Evolutionary conservation across 2,113 vertebrate species (phyloP).

Genomic region (Nibea albiflora): DNA sequence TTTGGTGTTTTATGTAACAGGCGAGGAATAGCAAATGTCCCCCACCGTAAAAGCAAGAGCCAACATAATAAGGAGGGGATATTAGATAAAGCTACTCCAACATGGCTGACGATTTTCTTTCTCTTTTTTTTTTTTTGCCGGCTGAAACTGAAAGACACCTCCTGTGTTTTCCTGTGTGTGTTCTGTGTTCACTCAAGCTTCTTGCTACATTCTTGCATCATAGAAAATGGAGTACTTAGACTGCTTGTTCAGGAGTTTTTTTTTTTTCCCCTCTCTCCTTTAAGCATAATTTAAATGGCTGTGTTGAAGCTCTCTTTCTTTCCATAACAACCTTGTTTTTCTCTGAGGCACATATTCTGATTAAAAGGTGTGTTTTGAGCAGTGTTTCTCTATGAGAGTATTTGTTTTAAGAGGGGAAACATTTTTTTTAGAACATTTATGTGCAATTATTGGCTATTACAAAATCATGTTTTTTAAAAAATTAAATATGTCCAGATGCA

Average conservation of each 20-base stretch:
- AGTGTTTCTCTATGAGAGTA: not conserved
- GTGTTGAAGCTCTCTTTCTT: conserved; percentile 25
- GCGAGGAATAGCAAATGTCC: conserved; percentile 65
- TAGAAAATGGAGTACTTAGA: conserved; percentile 62
- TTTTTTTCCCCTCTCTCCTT: conserved; percentile 44
- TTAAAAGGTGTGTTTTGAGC: conserved; percentile 29
- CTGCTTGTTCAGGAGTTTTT: conserved; percentile 70
- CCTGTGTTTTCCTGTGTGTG: conserved; percentile 51
- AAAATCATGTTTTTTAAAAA: not conserved
- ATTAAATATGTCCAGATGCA: conserved; percentile 8
- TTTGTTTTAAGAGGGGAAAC: conserved; percentile 35
- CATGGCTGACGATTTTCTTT: conserved; percentile 91
- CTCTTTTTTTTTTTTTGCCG: conserved; percentile 65
- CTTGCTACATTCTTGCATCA: conserved; percentile 54
- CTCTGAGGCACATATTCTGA: not conserved
- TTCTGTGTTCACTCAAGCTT: conserved; percentile 24
- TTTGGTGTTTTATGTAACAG: conserved; percentile 53
- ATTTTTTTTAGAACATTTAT: conserved; percentile 48
- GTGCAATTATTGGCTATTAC: conserved; percentile 35
- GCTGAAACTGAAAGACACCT: conserved; percentile 65
- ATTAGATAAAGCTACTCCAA: conserved; percentile 89
- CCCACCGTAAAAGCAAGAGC: conserved; percentile 76
- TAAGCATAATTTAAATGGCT: conserved; percentile 62
- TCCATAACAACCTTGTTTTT: conserved; percentile 19
- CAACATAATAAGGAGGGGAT: conserved; percentile 84